Base-by-base conservation (phyloP, 2,113 vertebrate genomes). In the Phyllostomus hastatus region DNA sequence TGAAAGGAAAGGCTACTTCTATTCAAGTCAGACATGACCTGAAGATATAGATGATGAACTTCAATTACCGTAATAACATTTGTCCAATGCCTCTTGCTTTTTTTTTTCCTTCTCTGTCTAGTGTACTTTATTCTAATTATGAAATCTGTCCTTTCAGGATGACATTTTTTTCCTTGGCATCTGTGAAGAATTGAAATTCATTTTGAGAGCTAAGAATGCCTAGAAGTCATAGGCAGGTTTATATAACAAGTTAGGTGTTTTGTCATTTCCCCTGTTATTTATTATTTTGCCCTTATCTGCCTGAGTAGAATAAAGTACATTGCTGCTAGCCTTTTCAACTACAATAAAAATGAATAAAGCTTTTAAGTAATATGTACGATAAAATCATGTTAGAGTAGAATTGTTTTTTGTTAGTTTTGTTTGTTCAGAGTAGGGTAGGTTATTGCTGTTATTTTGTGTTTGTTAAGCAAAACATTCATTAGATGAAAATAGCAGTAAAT, bases 221-320 rank as follows among this genome's bases (percentile, higher is more conserved):
- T 95, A 76, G 86, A 91, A 97, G 82, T 96, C 78, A 92, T 4
- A 91, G 14, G 5, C 22, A 82, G 46, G 8, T 88, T 88, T 88
- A 90, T 59, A 96, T 95, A 95, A 94, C 78, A 96, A 94, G 72
- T 78, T 81, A 76, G 38, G 41, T 88, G 26, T 84, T 95, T 96
- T 96, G 80, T 91, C 84, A 92, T 88, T 92, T 94, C 80, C 33
- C 43, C 3, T 88, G 59, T 95, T 95, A 96, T 84, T 48, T 96
- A 97, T 96, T 97, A 94, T 95, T 96, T 97, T 91, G 67, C 72
- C 78, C 81, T 96, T 97, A 94, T 96, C 88, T 96, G 10, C 31
- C 22, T 85, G 43, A 88, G 76, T 76, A 81, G 88, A 96, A 91
- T 90, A 94, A 94, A 94, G 38, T 88, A 6, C n/a, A 88, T 79